Percentiles rank a stretch among this genome's conserved stretches.
These are phyloP conservation scores for Uria lomvia DNA, from an alignment of 2,113 vertebrate species.

Conservation along the genomic window DNA sequence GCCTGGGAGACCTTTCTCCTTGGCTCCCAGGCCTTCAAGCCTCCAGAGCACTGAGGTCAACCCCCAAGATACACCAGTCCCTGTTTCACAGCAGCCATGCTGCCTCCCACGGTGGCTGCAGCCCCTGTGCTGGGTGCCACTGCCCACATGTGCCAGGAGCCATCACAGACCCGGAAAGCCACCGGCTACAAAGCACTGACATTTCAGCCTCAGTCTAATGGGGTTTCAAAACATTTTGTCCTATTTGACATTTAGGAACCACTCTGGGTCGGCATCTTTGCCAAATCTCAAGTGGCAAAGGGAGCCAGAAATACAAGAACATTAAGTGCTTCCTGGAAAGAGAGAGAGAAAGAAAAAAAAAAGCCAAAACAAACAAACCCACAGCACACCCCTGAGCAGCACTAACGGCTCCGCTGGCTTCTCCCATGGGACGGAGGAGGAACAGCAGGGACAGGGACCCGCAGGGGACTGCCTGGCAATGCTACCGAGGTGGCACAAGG, in stretches of 20 bases:
- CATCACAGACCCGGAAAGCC: background rate
- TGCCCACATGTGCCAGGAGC: background rate
- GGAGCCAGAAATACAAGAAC: slow-evolving; percentile 22
- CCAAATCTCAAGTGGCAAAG: slow-evolving; percentile 33
- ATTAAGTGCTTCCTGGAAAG: slow-evolving; percentile 27
- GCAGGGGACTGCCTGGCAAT: background rate
- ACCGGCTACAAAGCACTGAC: background rate
- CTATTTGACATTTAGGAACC: background rate
- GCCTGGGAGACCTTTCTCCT: background rate
- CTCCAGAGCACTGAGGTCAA: background rate
- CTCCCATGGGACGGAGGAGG: background rate
- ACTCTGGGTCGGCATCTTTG: background rate
- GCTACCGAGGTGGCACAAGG: background rate
- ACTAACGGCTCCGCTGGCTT: background rate
- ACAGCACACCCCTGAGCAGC: background rate
- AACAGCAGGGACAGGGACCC: background rate
- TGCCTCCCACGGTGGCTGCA: background rate
- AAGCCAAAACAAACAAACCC: slow-evolving; percentile 27
- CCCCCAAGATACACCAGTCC: background rate
- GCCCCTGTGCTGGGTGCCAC: background rate
- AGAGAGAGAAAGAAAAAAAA: background rate
- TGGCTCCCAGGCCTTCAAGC: background rate
- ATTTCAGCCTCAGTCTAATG: background rate
- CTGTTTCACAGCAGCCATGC: background rate
- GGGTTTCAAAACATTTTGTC: background rate